Evolutionary conservation across 2,113 vertebrate genomes (phyloP).

Genomic region (Calidris pygmaea): DNA sequence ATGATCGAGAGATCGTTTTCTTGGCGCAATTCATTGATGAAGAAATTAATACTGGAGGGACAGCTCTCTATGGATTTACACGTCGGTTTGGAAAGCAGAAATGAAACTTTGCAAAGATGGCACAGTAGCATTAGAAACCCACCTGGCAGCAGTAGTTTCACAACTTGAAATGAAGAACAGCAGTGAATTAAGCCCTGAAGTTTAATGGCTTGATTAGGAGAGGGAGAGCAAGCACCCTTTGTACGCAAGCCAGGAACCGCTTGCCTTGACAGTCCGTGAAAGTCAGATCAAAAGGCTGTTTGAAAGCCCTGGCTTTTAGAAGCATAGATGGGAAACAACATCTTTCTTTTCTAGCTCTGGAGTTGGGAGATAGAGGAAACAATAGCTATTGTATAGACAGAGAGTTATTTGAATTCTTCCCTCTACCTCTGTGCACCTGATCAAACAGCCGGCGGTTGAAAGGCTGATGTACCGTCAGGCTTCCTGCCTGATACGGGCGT

Average conservation of each 20-base stretch:
- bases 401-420: neutral
- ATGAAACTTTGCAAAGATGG: neutral
- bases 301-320: constrained; percentile 22
- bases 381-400: neutral
- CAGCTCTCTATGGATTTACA: neutral
- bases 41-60: neutral
- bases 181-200: neutral
- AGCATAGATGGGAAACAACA: constrained; percentile 32
- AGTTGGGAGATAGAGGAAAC: constrained; percentile 1
- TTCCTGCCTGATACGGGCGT: neutral
- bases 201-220: neutral
- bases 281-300: constrained; percentile 46
- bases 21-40: neutral
- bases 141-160: neutral
- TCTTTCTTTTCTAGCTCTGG: constrained; percentile 16
- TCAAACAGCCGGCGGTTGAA: constrained; percentile 15
- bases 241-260: neutral
- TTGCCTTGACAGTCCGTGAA: constrained; percentile 1
- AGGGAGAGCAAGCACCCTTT: neutral
- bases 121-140: neutral
- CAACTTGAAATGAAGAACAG: neutral
- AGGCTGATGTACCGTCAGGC: neutral
- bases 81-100: neutral
- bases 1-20: neutral
- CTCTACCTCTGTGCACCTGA: constrained; percentile 45